Evolutionary conservation across 2,888 invertebrate species (phyloP).

Genomic region (Willowsia nigromaculata): DNA sequence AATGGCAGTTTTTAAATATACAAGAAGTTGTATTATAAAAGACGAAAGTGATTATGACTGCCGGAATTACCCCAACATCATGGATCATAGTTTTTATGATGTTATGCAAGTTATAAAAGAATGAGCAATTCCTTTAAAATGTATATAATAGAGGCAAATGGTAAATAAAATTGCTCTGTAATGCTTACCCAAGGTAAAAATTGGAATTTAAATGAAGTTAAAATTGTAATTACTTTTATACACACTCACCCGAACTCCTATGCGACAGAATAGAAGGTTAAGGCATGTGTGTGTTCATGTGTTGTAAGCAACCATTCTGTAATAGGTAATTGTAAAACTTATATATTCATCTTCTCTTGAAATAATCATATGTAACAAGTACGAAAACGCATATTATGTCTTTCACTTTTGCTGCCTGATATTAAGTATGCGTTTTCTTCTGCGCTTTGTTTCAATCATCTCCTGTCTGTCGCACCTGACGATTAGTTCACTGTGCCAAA

Average conservation of each 20-base stretch:
- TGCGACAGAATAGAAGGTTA: background rate
- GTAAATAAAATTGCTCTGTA: constrained; percentile 45
- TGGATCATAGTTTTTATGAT: background rate
- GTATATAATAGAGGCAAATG: background rate
- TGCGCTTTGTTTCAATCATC: constrained; percentile 6
- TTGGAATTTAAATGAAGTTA: constrained; percentile 72
- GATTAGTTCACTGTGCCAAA: constrained; percentile 28
- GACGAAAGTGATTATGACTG: constrained; percentile 61
- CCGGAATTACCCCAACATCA: constrained; percentile 56
- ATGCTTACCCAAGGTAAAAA: constrained; percentile 48
- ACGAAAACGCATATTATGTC: too few relatives aligned
- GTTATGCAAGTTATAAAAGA: background rate
- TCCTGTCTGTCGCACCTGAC: constrained; percentile 59
- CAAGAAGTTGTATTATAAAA: background rate
- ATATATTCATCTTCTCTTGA: too few relatives aligned
- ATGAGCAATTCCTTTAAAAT: background rate
- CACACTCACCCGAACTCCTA: constrained; percentile 29
- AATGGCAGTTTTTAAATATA: too few relatives aligned
- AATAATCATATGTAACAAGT: too few relatives aligned
- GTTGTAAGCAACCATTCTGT: too few relatives aligned
- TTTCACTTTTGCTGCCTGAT: too few relatives aligned
- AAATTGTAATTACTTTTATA: constrained; percentile 70
- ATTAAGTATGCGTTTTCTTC: constrained; percentile 2
- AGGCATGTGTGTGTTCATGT: too few relatives aligned
- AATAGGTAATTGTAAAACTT: too few relatives aligned